Base-by-base conservation (phyloP, 2,888 invertebrate genomes). In the Tenthredo livida region DNA sequence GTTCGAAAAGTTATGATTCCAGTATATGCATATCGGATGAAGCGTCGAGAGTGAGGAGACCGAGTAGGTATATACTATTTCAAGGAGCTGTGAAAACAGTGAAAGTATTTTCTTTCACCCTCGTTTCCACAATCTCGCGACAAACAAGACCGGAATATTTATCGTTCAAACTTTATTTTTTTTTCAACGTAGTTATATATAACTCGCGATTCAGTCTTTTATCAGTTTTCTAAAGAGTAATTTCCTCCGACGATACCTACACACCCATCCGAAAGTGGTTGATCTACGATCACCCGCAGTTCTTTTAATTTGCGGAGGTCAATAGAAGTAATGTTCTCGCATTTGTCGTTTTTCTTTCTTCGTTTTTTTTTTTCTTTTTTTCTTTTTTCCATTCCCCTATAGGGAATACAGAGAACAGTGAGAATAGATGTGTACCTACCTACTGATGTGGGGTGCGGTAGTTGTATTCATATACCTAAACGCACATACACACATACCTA, bases 171-270 rank as follows among this genome's bases (percentile, higher is more conserved):
- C 43, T 75, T 75, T n/a, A n/a, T n/a, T 47, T 75, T n/a, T 33
- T 33, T 33, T 33, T 15, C 47, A 1, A 47, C 47, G 47, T 15
- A 47, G 47, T 3, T 75, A 40, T 37, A 47, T 43, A 47, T 21
- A 47, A 47, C 40, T 43, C 47, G 47, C 47, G 47, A 47, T 75
- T 47, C 2, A 12, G 47, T 29, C n/a, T 75, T 75, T 75, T 75
- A 75, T 75, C 75, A 75, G 75, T 75, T 50, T 75, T 75, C 47
- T 75, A 75, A 75, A 75, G 75, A 75, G 75, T 75, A 75, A 75
- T 75, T 75, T 75, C 75, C 75, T 25, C 43, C 40, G 40, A 21
- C 54, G 61, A 61, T 61, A 7, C 37, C 37, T 7, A 61, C 61
- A 61, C 61, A 25, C 10, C 61, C 25, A 25, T 10, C 15, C 43